Conservation (phyloP, 2,113 vertebrate genomes). For the Eurypyga helias region DNA sequence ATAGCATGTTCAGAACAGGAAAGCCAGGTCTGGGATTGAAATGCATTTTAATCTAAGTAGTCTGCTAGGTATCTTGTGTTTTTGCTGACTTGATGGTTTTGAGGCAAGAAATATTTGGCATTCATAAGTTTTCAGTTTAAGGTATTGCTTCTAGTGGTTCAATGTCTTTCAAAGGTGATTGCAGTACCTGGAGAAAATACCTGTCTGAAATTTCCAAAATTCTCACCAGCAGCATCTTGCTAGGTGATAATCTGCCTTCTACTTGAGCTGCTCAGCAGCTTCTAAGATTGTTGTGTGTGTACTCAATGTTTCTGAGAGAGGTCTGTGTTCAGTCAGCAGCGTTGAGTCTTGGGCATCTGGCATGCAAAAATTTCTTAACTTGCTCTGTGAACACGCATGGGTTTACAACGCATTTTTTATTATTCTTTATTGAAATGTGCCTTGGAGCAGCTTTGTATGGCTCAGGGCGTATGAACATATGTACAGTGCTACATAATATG, state of each 20-base stretch:
- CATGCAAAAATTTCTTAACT: neutral
- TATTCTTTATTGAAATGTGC: conserved; percentile 14
- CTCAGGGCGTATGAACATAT: neutral
- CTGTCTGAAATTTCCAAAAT: neutral
- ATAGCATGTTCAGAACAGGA: neutral
- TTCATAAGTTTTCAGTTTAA: neutral
- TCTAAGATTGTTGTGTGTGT: neutral
- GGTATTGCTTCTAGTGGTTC: neutral
- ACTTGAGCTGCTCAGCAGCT: neutral
- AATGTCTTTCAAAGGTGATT: neutral
- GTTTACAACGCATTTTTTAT: neutral
- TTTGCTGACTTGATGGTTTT: neutral
- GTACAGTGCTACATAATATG: neutral
- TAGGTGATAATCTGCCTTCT: neutral
- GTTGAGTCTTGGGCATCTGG: neutral
- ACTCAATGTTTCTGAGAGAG: neutral
- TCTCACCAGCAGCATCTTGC: neutral
- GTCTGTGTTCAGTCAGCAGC: neutral
- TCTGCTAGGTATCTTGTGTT: neutral
- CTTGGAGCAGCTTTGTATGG: conserved; percentile 8
- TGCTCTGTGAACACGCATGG: neutral
- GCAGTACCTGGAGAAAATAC: neutral
- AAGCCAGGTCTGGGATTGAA: neutral
- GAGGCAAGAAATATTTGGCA: neutral
- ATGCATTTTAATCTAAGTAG: neutral